These are phyloP conservation scores for Eupeodes corollae DNA, from an alignment of 1,140 invertebrate species.

Conservation along the genomic window DNA sequence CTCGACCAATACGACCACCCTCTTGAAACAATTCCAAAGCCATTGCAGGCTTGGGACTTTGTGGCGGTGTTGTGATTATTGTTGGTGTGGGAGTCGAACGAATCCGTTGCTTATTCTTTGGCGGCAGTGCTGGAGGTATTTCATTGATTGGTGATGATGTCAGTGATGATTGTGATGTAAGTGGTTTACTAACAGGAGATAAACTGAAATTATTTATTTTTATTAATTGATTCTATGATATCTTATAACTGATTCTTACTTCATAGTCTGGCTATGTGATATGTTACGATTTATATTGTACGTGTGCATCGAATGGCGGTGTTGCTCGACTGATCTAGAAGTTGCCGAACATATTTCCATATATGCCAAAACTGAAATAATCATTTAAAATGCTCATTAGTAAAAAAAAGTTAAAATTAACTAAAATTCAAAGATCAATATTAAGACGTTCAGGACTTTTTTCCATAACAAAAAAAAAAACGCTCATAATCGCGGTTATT, in stretches of 20 bases:
- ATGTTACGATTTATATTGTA: slow-evolving; percentile 50
- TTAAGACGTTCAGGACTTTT: too few species aligned
- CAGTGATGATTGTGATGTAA: neutral
- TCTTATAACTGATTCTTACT: slow-evolving; percentile 17
- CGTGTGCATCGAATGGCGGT: slow-evolving; percentile 64
- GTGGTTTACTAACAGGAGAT: neutral
- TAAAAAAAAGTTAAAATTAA: too few species aligned
- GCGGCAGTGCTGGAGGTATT: slow-evolving; percentile 65
- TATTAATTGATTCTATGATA: neutral
- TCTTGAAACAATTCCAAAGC: neutral
- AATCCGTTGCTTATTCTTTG: slow-evolving; percentile 45
- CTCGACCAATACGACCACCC: slow-evolving; percentile 1
- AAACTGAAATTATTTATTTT: neutral
- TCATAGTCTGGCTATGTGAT: slow-evolving; percentile 35
- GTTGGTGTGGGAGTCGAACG: slow-evolving; percentile 11
- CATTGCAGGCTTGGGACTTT: slow-evolving; percentile 25
- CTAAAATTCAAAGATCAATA: too few species aligned
- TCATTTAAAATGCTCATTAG: too few species aligned
- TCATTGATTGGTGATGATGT: slow-evolving; percentile 20
- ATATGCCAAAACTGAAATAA: slow-evolving; percentile 77
- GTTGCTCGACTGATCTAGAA: slow-evolving; percentile 38
- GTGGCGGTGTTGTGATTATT: slow-evolving; percentile 28
- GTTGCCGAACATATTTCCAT: slow-evolving; percentile 87
- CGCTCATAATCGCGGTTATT: too few species aligned
- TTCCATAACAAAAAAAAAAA: too few species aligned